Evolutionary conservation across 2,888 invertebrate species (phyloP), one percentile per base, ranked within the genome.

Genomic region (Cheilosia soror): DNA sequence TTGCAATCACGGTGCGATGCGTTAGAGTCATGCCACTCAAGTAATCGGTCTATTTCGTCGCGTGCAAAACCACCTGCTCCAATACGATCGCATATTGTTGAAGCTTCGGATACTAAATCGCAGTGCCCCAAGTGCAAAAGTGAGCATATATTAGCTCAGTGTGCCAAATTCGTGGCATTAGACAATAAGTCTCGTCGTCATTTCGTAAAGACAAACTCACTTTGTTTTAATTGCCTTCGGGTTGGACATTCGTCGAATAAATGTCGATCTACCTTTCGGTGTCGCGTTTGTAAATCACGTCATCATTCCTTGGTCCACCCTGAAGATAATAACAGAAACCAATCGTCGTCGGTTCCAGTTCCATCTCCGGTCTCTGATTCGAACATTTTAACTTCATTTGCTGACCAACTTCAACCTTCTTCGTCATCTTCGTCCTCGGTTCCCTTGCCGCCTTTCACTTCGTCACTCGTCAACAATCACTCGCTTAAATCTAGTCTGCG

Each of bases 161-260:
- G 9, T 7, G 9, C 33, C 33, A 7, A 33, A 33, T 33, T 33
- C 33, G 9, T 33, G 33, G 33, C 33, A 33, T 33, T 33, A 33
- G 33, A 9, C 33, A 33, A 33, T 33, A 2, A 33, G 2, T 9
- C 33, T 33, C 40, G 40, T 25, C 37, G 40, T 9, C 9, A 44
- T 6, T 62, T 62, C 13, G 42, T 62, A 4, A 62, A 62, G 6
- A n/a, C 27, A 29, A 13, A 62, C 2, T 42, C 62, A 15, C 31
- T 47, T 2, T 62, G 62, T 31, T 47, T 31, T 29, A 63, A 47
- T 47, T 31, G 15, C 31, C 27, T 62, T 47, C 29, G 60, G n/a
- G 27, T 62, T 29, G 44, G 62, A 15, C 62, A 62, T 47, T 49
- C 63, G 20, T 47, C n/a, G n/a, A n/a, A n/a, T n/a, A n/a, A n/a